Base-by-base conservation (phyloP, 2,797 vertebrate genomes). In the Mormyrus hasselquistii region DNA sequence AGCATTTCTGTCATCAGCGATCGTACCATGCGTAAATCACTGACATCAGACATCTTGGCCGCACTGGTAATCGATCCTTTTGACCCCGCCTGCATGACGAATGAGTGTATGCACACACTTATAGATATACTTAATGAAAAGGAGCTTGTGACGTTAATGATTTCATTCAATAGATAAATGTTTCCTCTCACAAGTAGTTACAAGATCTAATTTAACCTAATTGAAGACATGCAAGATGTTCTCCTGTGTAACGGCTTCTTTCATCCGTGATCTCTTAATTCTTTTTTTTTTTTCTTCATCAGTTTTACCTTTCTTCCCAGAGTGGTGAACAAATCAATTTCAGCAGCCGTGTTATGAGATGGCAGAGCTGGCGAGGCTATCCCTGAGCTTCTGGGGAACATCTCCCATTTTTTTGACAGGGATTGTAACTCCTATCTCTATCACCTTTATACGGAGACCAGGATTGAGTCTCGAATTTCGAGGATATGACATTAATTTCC, bases 321-420 rank as follows among this genome's bases (percentile, higher is more conserved):
- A 49, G 47, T 86, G 62, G 22, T 86, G 85, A 55, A 55, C 22
- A 55, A 86, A 57, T 86, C 50, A 16, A 57, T 86, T 55, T 86
- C 12, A 10, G 25, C 25, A 41, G 50, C 25, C 57, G 0, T 86
- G 34, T n/a, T n/a, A 53, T 49, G 25, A 55, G 22, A 22, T 38
- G 34, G 52, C 22, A 38, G 0, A 38, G 25, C 4, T 3, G 25
- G 16, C 0, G 0, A 38, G 55, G 19, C 34, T 59, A 34, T 2
- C 29, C 16, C 14, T 0, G 55, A 29, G n/a, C 19, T 34, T 22
- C 50, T 6, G 6, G 8, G 16, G 29, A 19, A 38, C 0, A 5
- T 55, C 22, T 55, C 53, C 53, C 25, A 19, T 41, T 59, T 59
- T n/a, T 3, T 59, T 88, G 41, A n/a, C 3, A n/a, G 87, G 87